Percentiles rank a stretch among this genome's conserved stretches.
phyloP scores from a whole-genome alignment of 2,113 vertebrate genomes.

The Ammodytes dubius region DNA sequence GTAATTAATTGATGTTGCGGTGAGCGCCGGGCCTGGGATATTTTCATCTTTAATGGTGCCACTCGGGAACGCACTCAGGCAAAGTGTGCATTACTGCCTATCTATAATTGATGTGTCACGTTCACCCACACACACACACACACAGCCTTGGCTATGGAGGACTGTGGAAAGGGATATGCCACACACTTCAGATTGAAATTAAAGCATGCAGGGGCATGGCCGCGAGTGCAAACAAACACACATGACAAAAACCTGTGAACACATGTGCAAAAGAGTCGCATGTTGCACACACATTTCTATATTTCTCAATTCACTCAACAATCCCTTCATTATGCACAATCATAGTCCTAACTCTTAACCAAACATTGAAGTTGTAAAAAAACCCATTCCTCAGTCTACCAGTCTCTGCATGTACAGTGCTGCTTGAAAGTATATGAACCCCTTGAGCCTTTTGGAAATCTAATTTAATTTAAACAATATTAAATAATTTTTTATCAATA shows the following conservation, averaged over 20 bases:
- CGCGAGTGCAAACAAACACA: not conserved
- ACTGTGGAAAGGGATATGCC: constrained; percentile 70
- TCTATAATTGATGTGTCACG: constrained; percentile 80
- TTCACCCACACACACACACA: constrained; percentile 27
- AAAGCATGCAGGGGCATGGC: constrained; percentile 20
- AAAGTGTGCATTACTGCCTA: constrained; percentile 79
- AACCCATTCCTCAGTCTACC: too few species aligned
- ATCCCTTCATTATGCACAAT: not conserved
- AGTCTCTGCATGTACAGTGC: too few species aligned
- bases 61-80: constrained; percentile 58
- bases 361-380: not conserved
- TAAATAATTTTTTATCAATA: too few species aligned
- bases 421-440: too few species aligned
- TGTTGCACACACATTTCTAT: too few species aligned
- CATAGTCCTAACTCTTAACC: not conserved
- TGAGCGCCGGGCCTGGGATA: constrained; percentile 43
- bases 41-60: constrained; percentile 69
- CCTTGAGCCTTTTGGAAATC: too few species aligned
- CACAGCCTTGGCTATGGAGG: constrained; percentile 41
- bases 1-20: constrained; percentile 68
- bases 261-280: not conserved
- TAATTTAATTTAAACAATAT: too few species aligned
- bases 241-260: not conserved
- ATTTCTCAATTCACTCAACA: not conserved
- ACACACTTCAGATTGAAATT: constrained; percentile 40